Conservation (phyloP, 1,140 invertebrate species). For the Camponotus floridanus region DNA sequence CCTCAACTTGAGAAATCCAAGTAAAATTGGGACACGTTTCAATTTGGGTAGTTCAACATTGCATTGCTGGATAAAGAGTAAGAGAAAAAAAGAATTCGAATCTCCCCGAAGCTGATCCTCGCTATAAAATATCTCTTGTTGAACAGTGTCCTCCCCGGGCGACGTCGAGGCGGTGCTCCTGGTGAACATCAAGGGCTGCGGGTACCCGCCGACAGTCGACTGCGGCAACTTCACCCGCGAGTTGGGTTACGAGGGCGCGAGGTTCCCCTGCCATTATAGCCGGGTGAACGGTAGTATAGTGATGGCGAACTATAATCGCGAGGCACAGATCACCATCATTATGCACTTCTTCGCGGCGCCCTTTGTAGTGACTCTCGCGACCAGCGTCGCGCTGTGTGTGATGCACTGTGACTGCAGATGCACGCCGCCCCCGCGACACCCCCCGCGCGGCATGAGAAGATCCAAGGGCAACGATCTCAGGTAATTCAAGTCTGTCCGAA, state of each 20-base stretch:
- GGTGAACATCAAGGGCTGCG: constrained; percentile 94
- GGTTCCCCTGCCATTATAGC: constrained; percentile 95
- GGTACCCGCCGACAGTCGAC: constrained; percentile 94
- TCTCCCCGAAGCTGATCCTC: constrained; percentile 3
- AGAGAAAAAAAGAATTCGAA: constrained; percentile 17
- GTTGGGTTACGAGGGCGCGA: constrained; percentile 91
- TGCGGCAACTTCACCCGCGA: constrained; percentile 93
- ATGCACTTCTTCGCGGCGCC: constrained; percentile 93
- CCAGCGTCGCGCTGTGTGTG: constrained; percentile 93
- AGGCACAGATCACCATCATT: constrained; percentile 92
- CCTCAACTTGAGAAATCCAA: constrained; percentile 34
- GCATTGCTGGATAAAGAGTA: constrained; percentile 10
- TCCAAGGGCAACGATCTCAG: constrained; percentile 88
- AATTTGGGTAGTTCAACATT: constrained; percentile 40
- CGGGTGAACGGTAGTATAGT: constrained; percentile 93
- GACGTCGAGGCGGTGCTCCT: constrained; percentile 89
- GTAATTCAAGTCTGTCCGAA: constrained; percentile 79
- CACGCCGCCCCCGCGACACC: constrained; percentile 86
- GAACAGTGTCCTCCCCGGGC: constrained; percentile 73
- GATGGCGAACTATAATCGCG: constrained; percentile 92
- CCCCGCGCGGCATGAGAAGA: constrained; percentile 84
- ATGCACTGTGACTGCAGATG: constrained; percentile 93
- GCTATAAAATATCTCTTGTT: constrained; percentile 45
- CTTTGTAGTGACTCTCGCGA: constrained; percentile 93
- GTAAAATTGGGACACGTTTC: constrained; percentile 41